Percentiles rank a stretch among this genome's conserved stretches.
These are phyloP conservation scores for Sarcoramphus papa DNA, from an alignment of 2,797 vertebrate species.

Conservation along the genomic window DNA sequence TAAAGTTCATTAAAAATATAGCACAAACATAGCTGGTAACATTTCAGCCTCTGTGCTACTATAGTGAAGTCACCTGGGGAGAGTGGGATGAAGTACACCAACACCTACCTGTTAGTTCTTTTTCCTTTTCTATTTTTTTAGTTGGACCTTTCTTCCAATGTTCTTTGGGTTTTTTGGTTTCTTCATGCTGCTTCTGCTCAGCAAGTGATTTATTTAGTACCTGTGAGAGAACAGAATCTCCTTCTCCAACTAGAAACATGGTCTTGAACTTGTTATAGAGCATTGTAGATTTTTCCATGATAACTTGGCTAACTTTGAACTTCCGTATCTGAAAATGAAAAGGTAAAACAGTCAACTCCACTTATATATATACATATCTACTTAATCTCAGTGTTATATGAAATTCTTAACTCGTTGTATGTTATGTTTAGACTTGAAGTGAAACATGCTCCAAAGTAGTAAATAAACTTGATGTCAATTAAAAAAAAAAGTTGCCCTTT, in stretches of 20 bases:
- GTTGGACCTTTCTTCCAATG: constrained; percentile 82
- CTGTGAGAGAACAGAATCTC: constrained; percentile 89
- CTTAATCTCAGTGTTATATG: not conserved
- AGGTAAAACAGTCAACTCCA: not conserved
- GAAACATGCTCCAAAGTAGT: not conserved
- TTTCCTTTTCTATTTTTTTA: constrained; percentile 86
- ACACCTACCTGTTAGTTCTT: constrained; percentile 79
- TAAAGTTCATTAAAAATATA: not conserved
- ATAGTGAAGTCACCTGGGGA: not conserved
- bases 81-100: not conserved
- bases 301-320: constrained; percentile 91
- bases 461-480: not conserved
- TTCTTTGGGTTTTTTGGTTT: constrained; percentile 78
- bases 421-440: not conserved
- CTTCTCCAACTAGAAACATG: constrained; percentile 93
- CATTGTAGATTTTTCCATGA: constrained; percentile 95
- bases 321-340: constrained; percentile 79
- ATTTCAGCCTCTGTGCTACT: not conserved
- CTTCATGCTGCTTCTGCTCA: constrained; percentile 88
- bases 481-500: not conserved
- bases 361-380: not conserved
- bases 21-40: not conserved
- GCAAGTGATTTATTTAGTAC: constrained; percentile 91
- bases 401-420: not conserved
- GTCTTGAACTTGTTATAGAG: constrained; percentile 94